Evolutionary conservation across 2,797 vertebrate genomes (phyloP).

Genomic region (Dermochelys coriacea): DNA sequence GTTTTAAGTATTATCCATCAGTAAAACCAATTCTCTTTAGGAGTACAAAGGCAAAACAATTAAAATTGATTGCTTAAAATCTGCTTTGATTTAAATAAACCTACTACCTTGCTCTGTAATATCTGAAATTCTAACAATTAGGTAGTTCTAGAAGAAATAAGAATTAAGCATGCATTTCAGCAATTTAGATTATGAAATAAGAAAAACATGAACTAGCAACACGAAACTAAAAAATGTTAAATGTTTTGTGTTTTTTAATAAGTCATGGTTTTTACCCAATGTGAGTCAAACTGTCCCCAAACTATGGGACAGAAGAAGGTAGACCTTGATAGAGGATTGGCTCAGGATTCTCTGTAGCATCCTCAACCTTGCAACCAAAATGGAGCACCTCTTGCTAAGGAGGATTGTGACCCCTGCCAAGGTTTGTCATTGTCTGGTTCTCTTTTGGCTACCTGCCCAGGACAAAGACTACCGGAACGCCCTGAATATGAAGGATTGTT

Average conservation of each 20-base stretch:
- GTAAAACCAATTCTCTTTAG: background rate
- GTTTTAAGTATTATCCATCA: background rate
- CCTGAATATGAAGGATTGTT: background rate
- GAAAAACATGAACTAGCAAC: background rate
- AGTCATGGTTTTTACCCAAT: background rate
- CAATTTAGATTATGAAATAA: background rate
- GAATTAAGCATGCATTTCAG: background rate
- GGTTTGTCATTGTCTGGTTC: background rate
- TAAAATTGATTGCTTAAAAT: background rate
- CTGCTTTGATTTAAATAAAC: background rate
- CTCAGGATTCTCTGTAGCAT: background rate
- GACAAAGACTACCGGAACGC: background rate
- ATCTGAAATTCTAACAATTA: background rate
- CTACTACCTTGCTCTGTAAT: slow-evolving; percentile 3
- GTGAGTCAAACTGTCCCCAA: background rate
- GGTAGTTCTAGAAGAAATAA: background rate
- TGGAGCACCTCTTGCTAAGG: background rate
- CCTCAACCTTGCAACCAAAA: background rate
- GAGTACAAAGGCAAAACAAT: background rate
- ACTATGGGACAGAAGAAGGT: background rate
- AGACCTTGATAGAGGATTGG: background rate
- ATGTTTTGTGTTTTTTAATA: background rate
- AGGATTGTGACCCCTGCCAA: background rate
- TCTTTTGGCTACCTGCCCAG: background rate
- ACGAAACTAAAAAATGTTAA: background rate